Conservation (phyloP, 1,140 invertebrate genomes). For the Teleogryllus occipitalis region DNA sequence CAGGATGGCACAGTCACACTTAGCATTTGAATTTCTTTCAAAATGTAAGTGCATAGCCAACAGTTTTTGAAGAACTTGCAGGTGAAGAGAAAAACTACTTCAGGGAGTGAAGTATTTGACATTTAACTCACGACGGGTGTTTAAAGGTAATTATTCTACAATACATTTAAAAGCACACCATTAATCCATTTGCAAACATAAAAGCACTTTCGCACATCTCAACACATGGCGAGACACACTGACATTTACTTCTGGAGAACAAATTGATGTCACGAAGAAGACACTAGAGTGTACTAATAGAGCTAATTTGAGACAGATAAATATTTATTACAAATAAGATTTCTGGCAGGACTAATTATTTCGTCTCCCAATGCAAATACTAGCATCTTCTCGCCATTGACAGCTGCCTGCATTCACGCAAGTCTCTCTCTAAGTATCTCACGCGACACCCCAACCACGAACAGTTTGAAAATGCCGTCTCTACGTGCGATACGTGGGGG, state of each 20-base stretch:
- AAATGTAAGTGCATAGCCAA: slow-evolving; percentile 78
- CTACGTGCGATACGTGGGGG: background rate
- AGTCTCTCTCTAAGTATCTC: background rate
- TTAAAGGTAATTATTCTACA: background rate
- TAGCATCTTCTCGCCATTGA: background rate
- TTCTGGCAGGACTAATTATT: background rate
- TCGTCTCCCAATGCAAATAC: background rate
- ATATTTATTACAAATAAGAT: background rate
- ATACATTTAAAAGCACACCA: background rate
- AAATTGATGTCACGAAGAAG: too few relatives aligned
- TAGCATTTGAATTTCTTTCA: slow-evolving; percentile 83
- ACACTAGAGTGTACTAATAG: too few relatives aligned
- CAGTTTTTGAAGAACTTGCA: background rate
- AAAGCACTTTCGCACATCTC: background rate
- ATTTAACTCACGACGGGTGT: background rate
- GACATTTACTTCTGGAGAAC: background rate
- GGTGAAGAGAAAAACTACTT: background rate
- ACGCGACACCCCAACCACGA: background rate
- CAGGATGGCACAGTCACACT: slow-evolving; percentile 90
- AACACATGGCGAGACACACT: background rate
- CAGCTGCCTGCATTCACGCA: background rate
- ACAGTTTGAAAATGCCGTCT: background rate
- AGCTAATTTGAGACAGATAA: background rate
- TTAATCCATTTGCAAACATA: background rate
- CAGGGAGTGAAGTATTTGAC: background rate